Percentiles rank a stretch among this genome's conserved stretches.
Evolutionary conservation across 2,888 invertebrate genomes (phyloP).

Genomic region (Noctua janthina): DNA sequence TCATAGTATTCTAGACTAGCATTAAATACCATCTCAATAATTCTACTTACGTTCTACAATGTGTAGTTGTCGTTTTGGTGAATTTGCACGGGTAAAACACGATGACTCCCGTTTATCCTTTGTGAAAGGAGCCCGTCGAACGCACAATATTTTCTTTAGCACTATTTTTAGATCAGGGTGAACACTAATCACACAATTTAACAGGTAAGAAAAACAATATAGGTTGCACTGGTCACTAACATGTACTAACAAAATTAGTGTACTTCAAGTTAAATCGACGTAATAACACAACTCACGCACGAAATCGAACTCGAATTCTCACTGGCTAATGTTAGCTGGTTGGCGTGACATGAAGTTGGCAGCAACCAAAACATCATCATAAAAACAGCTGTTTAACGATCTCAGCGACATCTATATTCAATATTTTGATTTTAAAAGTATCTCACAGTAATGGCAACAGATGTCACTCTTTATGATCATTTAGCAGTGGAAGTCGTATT

Average conservation of each 20-base stretch:
- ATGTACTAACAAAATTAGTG: conserved; percentile 75
- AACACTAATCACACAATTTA: conserved; percentile 55
- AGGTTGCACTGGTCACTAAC: conserved; percentile 71
- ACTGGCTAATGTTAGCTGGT: conserved; percentile 67
- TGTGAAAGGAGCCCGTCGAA: conserved; percentile 82
- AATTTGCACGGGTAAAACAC: conserved; percentile 74
- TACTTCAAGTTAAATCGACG: conserved; percentile 70
- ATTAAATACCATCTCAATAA: conserved; percentile 6
- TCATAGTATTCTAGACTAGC: neutral
- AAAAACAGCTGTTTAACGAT: conserved; percentile 80
- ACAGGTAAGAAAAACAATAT: conserved; percentile 60
- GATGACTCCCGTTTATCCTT: conserved; percentile 80
- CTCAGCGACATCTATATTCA: conserved; percentile 53
- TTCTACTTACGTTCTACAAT: conserved; percentile 76
- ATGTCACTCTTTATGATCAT: conserved; percentile 39
- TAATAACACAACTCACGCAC: conserved; percentile 71
- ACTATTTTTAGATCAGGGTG: conserved; percentile 56
- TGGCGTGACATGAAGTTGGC: conserved; percentile 79
- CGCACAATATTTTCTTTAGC: conserved; percentile 70
- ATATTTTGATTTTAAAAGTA: neutral
- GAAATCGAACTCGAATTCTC: conserved; percentile 76
- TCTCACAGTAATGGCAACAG: conserved; percentile 9
- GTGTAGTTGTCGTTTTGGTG: conserved; percentile 65
- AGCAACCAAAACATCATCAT: conserved; percentile 76
- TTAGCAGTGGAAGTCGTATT: neutral